Evolutionary conservation across 2,888 invertebrate genomes (phyloP), one percentile per base, ranked within the genome.

Genomic region (Xiphydria camelus): DNA sequence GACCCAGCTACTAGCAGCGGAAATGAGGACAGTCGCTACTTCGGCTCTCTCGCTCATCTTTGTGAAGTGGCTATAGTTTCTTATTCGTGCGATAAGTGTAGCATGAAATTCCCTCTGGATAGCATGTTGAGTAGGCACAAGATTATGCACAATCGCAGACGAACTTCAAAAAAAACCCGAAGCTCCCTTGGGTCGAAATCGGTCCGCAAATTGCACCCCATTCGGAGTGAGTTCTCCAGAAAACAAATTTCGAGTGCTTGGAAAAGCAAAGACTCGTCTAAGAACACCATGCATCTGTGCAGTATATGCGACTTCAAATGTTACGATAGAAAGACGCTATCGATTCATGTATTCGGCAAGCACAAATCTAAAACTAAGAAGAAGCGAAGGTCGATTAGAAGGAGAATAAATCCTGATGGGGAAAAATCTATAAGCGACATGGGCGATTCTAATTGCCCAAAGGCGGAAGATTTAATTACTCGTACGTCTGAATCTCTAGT

Each of bases 111-210:
- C 33, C 63, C 67, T 0, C 25, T 61, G 15, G 57, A 58, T 6
- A 56, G 29, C 3, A 68, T 69, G 64, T 40, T 70, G 34, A 54
- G 51, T 9, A 60, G 68, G 21, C 72, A 72, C 36, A 61, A 51
- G 23, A 25, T 50, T 1, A 47, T 48, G 3, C 64, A 67, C 29
- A 41, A 31, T 2, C 4, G 37, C 10, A 33, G 17, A 6, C 33
- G n/a, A 4, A 4, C 6, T 7, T 26, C 26, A 12, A n/a, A n/a
- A n/a, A n/a, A n/a, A n/a, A n/a, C n/a, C n/a, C n/a, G n/a, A n/a
- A n/a, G n/a, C n/a, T n/a, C n/a, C n/a, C n/a, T n/a, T n/a, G n/a
- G n/a, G n/a, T n/a, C n/a, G n/a, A n/a, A n/a, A n/a, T 26, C 10
- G 26, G 5, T 14, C 2, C 10, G 14, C 10, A 26, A 26, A 12